phyloP scores from a whole-genome alignment of 1,140 invertebrate genomes.

The Lordiphosa clarofinis region DNA sequence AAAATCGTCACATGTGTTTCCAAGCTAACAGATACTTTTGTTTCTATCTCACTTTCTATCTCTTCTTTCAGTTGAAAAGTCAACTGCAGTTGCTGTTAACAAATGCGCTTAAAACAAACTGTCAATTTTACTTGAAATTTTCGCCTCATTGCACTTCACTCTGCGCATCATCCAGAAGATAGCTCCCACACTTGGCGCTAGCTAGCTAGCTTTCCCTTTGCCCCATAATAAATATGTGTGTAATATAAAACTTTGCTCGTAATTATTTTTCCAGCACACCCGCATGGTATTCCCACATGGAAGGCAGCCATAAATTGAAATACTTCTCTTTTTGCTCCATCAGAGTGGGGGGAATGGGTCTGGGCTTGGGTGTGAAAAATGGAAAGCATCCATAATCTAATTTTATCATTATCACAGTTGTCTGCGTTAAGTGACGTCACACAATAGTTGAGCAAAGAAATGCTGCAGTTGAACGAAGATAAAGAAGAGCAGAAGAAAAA shows the following conservation, averaged over 20 bases:
- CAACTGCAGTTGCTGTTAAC: conserved; percentile 46
- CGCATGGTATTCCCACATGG: conserved; percentile 66
- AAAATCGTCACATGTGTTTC: conserved; percentile 45
- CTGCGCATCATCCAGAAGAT: conserved; percentile 35
- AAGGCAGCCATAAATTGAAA: conserved; percentile 64
- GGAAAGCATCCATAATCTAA: conserved; percentile 76
- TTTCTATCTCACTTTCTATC: conserved; percentile 23
- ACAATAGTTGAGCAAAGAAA: conserved; percentile 18
- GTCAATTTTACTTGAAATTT: conserved; percentile 68
- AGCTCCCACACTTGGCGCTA: conserved; percentile 1
- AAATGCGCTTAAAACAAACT: conserved; percentile 69
- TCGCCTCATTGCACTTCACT: conserved; percentile 66
- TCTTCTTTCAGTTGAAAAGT: conserved; percentile 27
- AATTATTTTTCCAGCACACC: conserved; percentile 70
- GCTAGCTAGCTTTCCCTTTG: conserved; percentile 6
- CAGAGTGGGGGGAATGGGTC: background rate
- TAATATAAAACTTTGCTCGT: conserved; percentile 72
- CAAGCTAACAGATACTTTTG: conserved; percentile 24
- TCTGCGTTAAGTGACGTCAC: conserved; percentile 74
- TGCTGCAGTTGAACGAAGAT: background rate
- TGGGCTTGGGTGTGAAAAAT: conserved; percentile 66
- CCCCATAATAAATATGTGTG: conserved; percentile 46
- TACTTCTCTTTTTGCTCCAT: background rate
- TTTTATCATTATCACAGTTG: conserved; percentile 76
- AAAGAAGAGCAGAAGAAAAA: background rate